Evolutionary conservation across 1,140 invertebrate species (phyloP), one percentile per base, ranked within the genome.

Genomic region (Heterodera carotae): DNA sequence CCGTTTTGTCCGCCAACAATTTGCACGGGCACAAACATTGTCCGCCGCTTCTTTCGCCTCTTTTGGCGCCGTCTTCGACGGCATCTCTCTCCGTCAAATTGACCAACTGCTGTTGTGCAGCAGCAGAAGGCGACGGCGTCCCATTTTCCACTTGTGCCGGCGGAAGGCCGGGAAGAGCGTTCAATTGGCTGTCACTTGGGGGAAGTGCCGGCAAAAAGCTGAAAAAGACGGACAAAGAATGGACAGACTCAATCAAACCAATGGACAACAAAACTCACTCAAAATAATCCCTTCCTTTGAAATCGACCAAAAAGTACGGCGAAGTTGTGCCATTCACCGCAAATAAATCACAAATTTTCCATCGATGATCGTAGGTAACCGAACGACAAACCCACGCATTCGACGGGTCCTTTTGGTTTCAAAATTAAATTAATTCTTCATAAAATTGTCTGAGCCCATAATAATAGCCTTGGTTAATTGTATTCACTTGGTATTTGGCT

Each of bases 291-390:
- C 83, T 71, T 15, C 77, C 78, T 43, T 71, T 70, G 69, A 75
- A 84, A 60, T 85, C 75, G n/a, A 77, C 74, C 36, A 84, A 69
- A 70, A 84, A 85, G 66, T 76, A 84, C n/a, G 83, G 83, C 33
- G 31, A 64, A 18, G 70, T 62, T 22, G 67, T 82, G n/a, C 83
- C 83, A 70, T 84, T 81, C 25, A 84, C 68, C 7, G 83, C 83
- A 74, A 83, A 84, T n/a, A 84, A 67, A 76, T 84, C 83, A 73
- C 83, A 84, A 36, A 84, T 83, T 56, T 81, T 75, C 83, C 83
- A 84, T 34, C 75, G 67, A 43, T 84, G 68, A 43, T 84, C 83
- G 71, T 85, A 84, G 48, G 83, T 84, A 27, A 85, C 36, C 25
- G 83, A 83, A 29, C 83, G 81, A 56, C 83, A 84, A 36, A 85